These are phyloP conservation scores for Acomys russatus DNA, from an alignment of 2,797 vertebrate genomes.

Conservation along the genomic window DNA sequence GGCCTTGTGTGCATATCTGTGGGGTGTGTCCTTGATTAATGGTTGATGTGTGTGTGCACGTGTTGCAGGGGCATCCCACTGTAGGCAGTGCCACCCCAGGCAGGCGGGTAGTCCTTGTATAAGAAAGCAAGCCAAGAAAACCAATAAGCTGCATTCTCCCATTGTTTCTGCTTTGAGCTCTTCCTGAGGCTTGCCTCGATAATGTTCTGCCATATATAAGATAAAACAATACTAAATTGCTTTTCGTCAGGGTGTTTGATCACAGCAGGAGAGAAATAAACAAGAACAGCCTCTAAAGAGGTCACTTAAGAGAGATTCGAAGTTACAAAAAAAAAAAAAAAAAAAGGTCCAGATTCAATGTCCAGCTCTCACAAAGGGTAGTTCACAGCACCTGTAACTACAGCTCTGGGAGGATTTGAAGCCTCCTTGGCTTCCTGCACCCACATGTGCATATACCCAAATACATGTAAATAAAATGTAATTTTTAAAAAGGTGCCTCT, in stretches of 20 bases:
- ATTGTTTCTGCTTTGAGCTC: not conserved
- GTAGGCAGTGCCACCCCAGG: not conserved
- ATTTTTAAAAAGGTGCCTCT: not conserved
- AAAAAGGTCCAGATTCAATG: not conserved
- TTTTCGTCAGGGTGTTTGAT: not conserved
- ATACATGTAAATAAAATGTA: not conserved
- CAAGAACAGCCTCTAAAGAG: constrained; percentile 9
- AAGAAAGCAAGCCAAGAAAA: not conserved
- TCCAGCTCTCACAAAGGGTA: not conserved
- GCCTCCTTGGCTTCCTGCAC: not conserved
- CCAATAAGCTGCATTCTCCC: not conserved
- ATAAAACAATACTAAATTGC: not conserved
- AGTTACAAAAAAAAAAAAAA: constrained; percentile 27
- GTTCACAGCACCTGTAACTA: not conserved
- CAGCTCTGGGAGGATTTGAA: not conserved
- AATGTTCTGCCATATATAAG: not conserved
- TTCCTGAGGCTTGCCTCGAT: not conserved
- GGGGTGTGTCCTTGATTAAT: not conserved
- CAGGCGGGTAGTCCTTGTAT: not conserved
- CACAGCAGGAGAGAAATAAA: not conserved
- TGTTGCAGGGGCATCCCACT: not conserved
- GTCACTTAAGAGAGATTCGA: constrained; percentile 24
- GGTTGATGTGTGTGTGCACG: not conserved
- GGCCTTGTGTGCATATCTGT: not conserved
- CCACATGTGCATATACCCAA: not conserved